Evolutionary conservation across 2,797 vertebrate genomes (phyloP).

Genomic region (Podargus strigoides): DNA sequence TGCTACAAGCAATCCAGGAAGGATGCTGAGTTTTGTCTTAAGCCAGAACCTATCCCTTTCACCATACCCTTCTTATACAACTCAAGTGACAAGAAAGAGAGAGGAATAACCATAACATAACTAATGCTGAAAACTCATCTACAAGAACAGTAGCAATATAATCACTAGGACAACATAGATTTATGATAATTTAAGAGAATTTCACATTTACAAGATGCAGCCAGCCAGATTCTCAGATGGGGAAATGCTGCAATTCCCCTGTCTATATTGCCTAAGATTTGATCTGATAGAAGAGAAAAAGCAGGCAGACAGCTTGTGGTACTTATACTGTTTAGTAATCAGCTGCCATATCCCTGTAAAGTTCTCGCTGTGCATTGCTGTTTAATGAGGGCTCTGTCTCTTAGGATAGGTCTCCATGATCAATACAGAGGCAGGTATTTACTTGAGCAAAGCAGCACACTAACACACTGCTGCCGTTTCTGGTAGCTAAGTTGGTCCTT

Average conservation of each 20-base stretch:
- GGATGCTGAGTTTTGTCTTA: not conserved
- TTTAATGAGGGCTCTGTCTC: conserved; percentile 8
- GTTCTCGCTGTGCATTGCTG: not conserved
- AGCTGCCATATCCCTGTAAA: not conserved
- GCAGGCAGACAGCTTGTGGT: not conserved
- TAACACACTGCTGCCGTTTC: not conserved
- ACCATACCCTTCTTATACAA: not conserved
- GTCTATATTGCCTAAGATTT: not conserved
- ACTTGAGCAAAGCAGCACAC: not conserved
- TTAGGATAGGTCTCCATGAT: not conserved
- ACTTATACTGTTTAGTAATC: not conserved
- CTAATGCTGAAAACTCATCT: not conserved
- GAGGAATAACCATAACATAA: not conserved
- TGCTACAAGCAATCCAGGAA: not conserved
- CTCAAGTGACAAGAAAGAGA: not conserved
- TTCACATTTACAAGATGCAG: not conserved
- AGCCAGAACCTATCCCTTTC: not conserved
- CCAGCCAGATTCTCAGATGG: not conserved
- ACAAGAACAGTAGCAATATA: not conserved
- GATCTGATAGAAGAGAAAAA: not conserved
- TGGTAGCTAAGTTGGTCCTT: not conserved
- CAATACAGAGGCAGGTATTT: not conserved
- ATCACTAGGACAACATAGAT: not conserved
- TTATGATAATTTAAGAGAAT: not conserved
- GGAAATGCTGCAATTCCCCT: not conserved